phyloP scores from a whole-genome alignment of 2,113 vertebrate genomes.

The Capreolus pygargus region DNA sequence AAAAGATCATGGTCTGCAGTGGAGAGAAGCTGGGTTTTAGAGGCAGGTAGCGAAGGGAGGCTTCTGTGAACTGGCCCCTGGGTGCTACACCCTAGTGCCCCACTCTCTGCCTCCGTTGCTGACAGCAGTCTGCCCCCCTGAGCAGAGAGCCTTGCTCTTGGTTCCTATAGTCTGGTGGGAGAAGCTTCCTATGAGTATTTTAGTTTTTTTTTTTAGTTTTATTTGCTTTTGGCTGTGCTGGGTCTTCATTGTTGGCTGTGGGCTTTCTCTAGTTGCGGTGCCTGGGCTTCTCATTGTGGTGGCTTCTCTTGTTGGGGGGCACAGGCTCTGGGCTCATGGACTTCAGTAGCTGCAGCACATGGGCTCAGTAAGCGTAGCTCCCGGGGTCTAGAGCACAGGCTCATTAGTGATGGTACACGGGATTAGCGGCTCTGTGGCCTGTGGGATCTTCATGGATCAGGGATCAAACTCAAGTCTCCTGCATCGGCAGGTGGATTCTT shows the following conservation, averaged over 20 bases:
- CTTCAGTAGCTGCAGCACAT: not conserved
- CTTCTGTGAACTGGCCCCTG: not conserved
- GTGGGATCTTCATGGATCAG: not conserved
- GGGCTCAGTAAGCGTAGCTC: not conserved
- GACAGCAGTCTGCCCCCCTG: not conserved
- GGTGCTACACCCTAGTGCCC: too few relatives aligned
- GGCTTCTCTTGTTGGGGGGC: not conserved
- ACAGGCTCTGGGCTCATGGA: not conserved
- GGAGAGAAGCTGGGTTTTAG: not conserved
- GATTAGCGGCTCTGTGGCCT: not conserved
- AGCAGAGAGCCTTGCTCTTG: not conserved
- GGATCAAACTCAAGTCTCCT: not conserved
- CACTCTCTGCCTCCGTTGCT: not conserved
- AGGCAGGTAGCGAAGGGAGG: not conserved
- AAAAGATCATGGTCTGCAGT: fast-evolving
- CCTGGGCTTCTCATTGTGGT: not conserved
- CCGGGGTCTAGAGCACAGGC: not conserved
- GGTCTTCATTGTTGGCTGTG: fast-evolving
- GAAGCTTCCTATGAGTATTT: not conserved
- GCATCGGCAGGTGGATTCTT: not conserved
- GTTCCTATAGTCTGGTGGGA: not conserved
- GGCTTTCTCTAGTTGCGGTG: not conserved
- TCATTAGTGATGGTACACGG: fast-evolving
- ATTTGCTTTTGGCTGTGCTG: not conserved
- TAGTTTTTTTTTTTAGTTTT: not conserved